A percentile compares a stretch with the other conserved stretches of the same genome.
phyloP scores from a whole-genome alignment of 2,113 vertebrate species.

The Ranitomeya imitator region DNA sequence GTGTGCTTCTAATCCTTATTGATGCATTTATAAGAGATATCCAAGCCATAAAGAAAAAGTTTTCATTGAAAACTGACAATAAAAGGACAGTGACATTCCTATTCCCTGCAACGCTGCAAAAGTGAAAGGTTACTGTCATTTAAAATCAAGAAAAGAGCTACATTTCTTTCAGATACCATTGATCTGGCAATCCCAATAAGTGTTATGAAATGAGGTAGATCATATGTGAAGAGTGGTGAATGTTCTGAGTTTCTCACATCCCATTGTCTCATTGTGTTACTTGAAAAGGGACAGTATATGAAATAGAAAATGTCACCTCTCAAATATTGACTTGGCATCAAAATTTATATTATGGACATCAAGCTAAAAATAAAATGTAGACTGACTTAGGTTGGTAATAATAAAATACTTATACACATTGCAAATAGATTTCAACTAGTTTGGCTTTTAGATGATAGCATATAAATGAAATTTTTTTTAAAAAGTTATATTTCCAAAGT shows the following conservation, averaged over 20 bases:
- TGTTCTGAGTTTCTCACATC: not conserved
- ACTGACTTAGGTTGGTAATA: too few relatives aligned
- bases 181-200: slow-evolving; percentile 20
- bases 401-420: too few relatives aligned
- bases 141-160: slow-evolving; percentile 18
- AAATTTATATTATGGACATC: too few relatives aligned
- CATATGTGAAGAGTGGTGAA: not conserved
- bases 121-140: slow-evolving; percentile 29
- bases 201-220: not conserved
- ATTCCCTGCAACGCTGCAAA: not conserved
- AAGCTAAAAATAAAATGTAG: too few relatives aligned
- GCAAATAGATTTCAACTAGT: too few relatives aligned
- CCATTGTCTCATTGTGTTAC: not conserved
- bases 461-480: too few relatives aligned
- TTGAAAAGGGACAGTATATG: not conserved
- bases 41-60: slow-evolving; percentile 6
- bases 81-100: slow-evolving; percentile 19
- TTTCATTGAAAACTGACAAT: slow-evolving; percentile 27
- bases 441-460: too few relatives aligned
- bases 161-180: slow-evolving; percentile 1
- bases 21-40: slow-evolving; percentile 7
- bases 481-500: too few relatives aligned
- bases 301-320: not conserved
- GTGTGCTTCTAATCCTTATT: slow-evolving; percentile 5
- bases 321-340: not conserved